phyloP scores from a whole-genome alignment of 2,113 vertebrate genomes.

The Delphinus delphis region DNA sequence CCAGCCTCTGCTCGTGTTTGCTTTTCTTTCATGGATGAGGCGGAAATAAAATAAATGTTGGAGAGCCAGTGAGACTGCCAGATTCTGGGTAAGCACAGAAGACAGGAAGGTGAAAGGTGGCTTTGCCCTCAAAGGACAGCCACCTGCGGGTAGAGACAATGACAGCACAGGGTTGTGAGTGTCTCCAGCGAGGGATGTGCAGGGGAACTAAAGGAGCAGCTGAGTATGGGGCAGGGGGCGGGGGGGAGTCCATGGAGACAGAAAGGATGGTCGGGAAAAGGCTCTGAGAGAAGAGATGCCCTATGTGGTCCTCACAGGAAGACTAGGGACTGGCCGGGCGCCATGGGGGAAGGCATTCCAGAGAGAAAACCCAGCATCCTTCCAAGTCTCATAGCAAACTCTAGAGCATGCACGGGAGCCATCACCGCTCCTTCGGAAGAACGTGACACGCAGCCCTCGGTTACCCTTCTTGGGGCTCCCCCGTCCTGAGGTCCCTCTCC shows the following conservation, averaged over 20 bases:
- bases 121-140: background rate
- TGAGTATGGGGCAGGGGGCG: accelerated
- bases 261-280: background rate
- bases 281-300: background rate
- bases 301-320: background rate
- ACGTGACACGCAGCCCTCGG: no score
- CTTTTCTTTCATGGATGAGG: background rate
- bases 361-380: background rate
- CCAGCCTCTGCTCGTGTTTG: background rate
- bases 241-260: accelerated
- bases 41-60: background rate
- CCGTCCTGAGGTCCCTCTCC: background rate
- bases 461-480: background rate
- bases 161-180: accelerated
- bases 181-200: background rate
- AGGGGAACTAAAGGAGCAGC: background rate
- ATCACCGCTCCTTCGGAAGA: accelerated
- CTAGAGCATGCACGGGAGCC: accelerated
- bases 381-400: background rate
- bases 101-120: no score
- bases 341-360: background rate
- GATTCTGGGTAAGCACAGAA: background rate
- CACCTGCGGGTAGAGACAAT: accelerated
- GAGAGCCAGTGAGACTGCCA: background rate
- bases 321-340: background rate